Evolutionary conservation across 2,888 invertebrate genomes (phyloP).

Genomic region (Abrostola triplasia): DNA sequence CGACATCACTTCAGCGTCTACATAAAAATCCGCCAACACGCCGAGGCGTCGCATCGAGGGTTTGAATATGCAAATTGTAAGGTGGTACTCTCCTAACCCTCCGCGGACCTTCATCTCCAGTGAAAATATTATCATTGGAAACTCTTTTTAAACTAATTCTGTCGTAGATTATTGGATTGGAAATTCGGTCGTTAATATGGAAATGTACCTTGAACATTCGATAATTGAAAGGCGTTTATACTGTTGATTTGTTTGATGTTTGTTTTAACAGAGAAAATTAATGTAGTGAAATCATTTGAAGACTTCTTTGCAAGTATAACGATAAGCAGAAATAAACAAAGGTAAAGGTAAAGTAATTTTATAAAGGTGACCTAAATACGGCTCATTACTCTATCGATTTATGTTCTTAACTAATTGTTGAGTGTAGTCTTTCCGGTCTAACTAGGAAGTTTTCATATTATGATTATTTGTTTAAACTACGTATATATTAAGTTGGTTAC

Average conservation of each 20-base stretch:
- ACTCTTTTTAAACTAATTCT: constrained; percentile 55
- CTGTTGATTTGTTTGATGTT: constrained; percentile 24
- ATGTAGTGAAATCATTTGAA: too few species aligned
- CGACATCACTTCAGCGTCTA: constrained; percentile 52
- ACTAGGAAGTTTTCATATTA: too few species aligned
- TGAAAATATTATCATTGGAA: constrained; percentile 68
- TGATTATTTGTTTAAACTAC: too few species aligned
- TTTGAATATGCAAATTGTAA: constrained; percentile 68
- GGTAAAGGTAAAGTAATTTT: too few species aligned
- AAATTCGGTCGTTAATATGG: constrained; percentile 40
- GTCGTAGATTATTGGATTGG: constrained; percentile 53
- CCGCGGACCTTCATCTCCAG: constrained; percentile 53
- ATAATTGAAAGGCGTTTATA: constrained; percentile 25
- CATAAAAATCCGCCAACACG: constrained; percentile 54
- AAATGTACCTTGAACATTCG: constrained; percentile 36
- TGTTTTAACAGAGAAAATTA: constrained; percentile 4
- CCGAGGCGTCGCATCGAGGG: constrained; percentile 56
- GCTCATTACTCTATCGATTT: too few species aligned
- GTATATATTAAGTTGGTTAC: too few species aligned
- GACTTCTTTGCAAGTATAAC: too few species aligned
- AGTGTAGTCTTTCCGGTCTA: too few species aligned
- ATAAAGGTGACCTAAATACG: too few species aligned
- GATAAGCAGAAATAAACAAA: too few species aligned
- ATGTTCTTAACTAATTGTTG: too few species aligned
- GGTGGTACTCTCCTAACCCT: constrained; percentile 58